phyloP scores from a whole-genome alignment of 2,888 invertebrate species.

The Nymphalis c-album region DNA sequence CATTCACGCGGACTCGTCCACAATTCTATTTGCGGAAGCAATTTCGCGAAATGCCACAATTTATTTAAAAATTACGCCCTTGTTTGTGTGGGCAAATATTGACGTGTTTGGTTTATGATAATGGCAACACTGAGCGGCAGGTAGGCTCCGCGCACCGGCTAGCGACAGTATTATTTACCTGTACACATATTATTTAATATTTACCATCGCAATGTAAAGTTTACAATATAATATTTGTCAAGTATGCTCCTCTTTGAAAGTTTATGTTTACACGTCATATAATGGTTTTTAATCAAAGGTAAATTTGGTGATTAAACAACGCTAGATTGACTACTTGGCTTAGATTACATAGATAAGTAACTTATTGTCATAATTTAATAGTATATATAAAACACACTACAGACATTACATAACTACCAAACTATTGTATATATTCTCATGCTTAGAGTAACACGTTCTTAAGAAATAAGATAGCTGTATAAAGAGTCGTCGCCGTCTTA shows the following conservation, averaged over 20 bases:
- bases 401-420: background rate
- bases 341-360: constrained; percentile 29
- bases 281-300: constrained; percentile 76
- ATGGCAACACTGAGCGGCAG: constrained; percentile 78
- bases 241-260: constrained; percentile 78
- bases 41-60: constrained; percentile 82
- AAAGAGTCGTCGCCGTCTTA: constrained; percentile 56
- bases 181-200: constrained; percentile 79
- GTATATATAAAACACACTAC: background rate
- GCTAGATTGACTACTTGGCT: constrained; percentile 30
- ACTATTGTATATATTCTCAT: background rate
- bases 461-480: constrained; percentile 29
- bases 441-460: constrained; percentile 22
- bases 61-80: constrained; percentile 82
- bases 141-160: constrained; percentile 61
- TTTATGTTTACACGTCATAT: constrained; percentile 70
- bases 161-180: constrained; percentile 76
- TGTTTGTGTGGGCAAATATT: constrained; percentile 81
- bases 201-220: constrained; percentile 77
- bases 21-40: constrained; percentile 79
- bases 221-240: constrained; percentile 80
- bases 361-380: background rate
- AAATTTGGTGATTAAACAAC: constrained; percentile 71
- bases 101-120: constrained; percentile 82
- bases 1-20: constrained; percentile 70